These are phyloP conservation scores for Scaptomyza tumidula DNA, from an alignment of 2,888 invertebrate species.

Conservation along the genomic window DNA sequence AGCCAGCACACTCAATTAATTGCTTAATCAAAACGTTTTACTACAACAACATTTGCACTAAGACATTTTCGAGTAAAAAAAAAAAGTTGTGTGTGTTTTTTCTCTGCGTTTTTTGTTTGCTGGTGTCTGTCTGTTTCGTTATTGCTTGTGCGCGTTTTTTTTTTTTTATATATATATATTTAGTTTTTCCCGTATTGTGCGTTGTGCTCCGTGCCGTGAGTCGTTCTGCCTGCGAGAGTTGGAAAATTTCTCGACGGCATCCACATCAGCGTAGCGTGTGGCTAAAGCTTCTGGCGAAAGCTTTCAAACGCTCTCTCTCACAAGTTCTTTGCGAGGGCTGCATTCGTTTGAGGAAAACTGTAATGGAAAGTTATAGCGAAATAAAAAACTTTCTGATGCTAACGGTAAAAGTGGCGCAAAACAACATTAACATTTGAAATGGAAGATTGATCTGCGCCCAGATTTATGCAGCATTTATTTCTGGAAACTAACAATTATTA, in stretches of 20 bases:
- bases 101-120: slow-evolving; percentile 15
- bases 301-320: slow-evolving; percentile 23
- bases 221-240: slow-evolving; percentile 70
- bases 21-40: slow-evolving; percentile 73
- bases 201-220: slow-evolving; percentile 71
- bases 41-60: slow-evolving; percentile 60
- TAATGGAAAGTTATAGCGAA: slow-evolving; percentile 15
- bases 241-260: slow-evolving; percentile 69
- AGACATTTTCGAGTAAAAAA: slow-evolving; percentile 61
- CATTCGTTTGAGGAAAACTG: slow-evolving; percentile 44
- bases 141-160: slow-evolving; percentile 49
- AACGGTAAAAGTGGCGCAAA: slow-evolving; percentile 21
- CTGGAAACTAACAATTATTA: too few species aligned
- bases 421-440: not conserved
- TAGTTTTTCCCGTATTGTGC: slow-evolving; percentile 73
- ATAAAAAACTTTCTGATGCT: slow-evolving; percentile 6
- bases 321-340: slow-evolving; percentile 57
- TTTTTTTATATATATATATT: slow-evolving; percentile 21
- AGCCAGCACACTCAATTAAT: slow-evolving; percentile 65
- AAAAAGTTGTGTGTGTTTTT: slow-evolving; percentile 41
- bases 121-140: slow-evolving; percentile 24
- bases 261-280: slow-evolving; percentile 27
- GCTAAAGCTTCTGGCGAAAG: slow-evolving; percentile 53
- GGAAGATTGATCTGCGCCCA: not conserved
- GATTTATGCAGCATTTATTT: too few species aligned